These are phyloP conservation scores for Entomobrya proxima DNA, from an alignment of 2,888 invertebrate species.

Conservation along the genomic window DNA sequence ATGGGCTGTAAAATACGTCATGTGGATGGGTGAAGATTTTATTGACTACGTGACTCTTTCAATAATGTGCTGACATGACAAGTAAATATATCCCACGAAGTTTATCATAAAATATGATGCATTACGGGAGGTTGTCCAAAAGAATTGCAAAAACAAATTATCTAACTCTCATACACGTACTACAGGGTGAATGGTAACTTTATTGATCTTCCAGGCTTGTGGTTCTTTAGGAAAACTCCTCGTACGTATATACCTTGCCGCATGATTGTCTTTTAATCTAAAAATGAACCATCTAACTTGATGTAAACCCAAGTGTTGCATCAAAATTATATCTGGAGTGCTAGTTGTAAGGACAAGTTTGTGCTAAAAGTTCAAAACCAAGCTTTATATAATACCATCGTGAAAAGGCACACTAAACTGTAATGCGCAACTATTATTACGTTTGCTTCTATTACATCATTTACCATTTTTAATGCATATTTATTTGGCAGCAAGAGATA, in stretches of 20 bases:
- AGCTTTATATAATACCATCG: not conserved
- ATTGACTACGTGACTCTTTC: conserved; percentile 36
- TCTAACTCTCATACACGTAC: no score
- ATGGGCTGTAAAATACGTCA: conserved; percentile 41
- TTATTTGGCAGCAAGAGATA: conserved; percentile 16
- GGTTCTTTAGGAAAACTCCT: no score
- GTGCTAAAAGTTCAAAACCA: not conserved
- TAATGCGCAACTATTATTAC: not conserved
- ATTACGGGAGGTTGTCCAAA: not conserved
- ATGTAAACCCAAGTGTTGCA: not conserved
- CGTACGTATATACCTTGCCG: conserved; percentile 4
- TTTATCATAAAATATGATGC: not conserved
- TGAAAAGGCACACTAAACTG: not conserved
- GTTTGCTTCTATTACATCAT: not conserved
- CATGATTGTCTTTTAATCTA: not conserved
- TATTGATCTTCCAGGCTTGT: no score
- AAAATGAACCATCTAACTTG: conserved; percentile 17
- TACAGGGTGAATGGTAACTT: no score
- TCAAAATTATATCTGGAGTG: conserved; percentile 1
- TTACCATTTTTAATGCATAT: not conserved
- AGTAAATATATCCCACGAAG: conserved; percentile 27
- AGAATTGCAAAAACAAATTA: not conserved
- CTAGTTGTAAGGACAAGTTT: not conserved
- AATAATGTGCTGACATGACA: conserved; percentile 19
- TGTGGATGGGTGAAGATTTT: conserved; percentile 41